Evolutionary conservation across 2,113 vertebrate genomes (phyloP).

Genomic region (Gnathonemus echidnorhynchus): DNA sequence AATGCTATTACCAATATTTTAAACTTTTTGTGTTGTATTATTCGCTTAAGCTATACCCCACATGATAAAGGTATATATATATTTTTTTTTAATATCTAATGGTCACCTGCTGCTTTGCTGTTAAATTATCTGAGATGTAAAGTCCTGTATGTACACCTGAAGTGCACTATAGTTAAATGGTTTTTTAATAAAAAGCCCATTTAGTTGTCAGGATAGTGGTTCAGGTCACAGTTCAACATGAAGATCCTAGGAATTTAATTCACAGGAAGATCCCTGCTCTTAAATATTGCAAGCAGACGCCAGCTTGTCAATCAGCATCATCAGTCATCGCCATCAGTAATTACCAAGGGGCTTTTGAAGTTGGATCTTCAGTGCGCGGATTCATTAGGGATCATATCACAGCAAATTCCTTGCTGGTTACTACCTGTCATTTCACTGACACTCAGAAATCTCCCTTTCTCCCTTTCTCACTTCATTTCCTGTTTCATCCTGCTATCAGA

Average conservation of each 20-base stretch:
- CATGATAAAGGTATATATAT: background rate
- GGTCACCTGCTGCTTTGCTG: background rate
- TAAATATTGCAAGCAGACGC: background rate
- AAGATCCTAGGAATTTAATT: background rate
- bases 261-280: background rate
- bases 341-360: slow-evolving; percentile 1
- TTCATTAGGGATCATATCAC: slow-evolving; percentile 5
- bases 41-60: background rate
- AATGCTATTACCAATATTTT: background rate
- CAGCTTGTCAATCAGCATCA: background rate
- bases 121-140: background rate
- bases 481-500: slow-evolving; percentile 36
- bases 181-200: background rate
- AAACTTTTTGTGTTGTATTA: background rate
- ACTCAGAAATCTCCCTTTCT: slow-evolving; percentile 21
- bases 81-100: background rate
- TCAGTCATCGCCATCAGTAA: slow-evolving; percentile 2
- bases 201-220: background rate
- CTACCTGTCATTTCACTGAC: slow-evolving; percentile 29
- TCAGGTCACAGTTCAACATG: background rate
- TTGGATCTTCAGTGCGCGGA: background rate
- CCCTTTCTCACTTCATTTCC: slow-evolving; percentile 38
- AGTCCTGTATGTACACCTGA: background rate
- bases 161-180: background rate
- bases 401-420: slow-evolving; percentile 10